Evolutionary conservation across 1,140 invertebrate species (phyloP).

Genomic region (Thaumatotibia leucotreta): DNA sequence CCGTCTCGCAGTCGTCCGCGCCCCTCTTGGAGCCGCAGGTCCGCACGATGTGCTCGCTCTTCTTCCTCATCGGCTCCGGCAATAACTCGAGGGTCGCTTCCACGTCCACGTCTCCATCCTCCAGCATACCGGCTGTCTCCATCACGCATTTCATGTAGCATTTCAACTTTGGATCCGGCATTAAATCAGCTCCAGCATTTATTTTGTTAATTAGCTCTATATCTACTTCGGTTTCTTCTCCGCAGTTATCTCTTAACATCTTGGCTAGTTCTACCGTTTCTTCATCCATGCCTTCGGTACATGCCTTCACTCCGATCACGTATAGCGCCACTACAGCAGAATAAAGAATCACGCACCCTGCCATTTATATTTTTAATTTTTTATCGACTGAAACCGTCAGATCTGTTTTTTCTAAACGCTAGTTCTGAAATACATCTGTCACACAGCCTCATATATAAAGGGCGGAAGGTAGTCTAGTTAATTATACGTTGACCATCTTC

Average conservation of each 20-base stretch:
- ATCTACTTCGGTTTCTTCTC: slow-evolving; percentile 49
- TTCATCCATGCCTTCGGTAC: slow-evolving; percentile 34
- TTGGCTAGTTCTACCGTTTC: slow-evolving; percentile 59
- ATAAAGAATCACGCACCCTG: not conserved
- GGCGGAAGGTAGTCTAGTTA: slow-evolving; percentile 14
- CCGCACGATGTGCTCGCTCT: slow-evolving; percentile 36
- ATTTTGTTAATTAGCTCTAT: slow-evolving; percentile 40
- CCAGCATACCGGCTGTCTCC: slow-evolving; percentile 65
- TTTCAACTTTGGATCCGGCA: slow-evolving; percentile 47
- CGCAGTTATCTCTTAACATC: slow-evolving; percentile 57
- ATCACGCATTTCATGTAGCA: slow-evolving; percentile 67
- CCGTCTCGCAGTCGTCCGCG: slow-evolving; percentile 60
- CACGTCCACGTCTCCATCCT: slow-evolving; percentile 51
- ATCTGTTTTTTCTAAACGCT: not conserved
- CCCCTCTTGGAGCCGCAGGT: slow-evolving; percentile 52
- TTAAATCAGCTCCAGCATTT: slow-evolving; percentile 45
- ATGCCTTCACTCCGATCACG: not conserved
- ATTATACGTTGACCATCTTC: not conserved
- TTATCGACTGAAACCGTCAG: not conserved
- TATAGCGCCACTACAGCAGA: slow-evolving; percentile 16
- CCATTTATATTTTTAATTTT: not conserved
- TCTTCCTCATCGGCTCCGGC: slow-evolving; percentile 40
- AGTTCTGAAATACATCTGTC: not conserved
- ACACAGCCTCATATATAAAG: slow-evolving; percentile 33
- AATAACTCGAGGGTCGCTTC: slow-evolving; percentile 54